These are phyloP conservation scores for Equus przewalskii DNA, from an alignment of 2,113 vertebrate species.

Conservation along the genomic window DNA sequence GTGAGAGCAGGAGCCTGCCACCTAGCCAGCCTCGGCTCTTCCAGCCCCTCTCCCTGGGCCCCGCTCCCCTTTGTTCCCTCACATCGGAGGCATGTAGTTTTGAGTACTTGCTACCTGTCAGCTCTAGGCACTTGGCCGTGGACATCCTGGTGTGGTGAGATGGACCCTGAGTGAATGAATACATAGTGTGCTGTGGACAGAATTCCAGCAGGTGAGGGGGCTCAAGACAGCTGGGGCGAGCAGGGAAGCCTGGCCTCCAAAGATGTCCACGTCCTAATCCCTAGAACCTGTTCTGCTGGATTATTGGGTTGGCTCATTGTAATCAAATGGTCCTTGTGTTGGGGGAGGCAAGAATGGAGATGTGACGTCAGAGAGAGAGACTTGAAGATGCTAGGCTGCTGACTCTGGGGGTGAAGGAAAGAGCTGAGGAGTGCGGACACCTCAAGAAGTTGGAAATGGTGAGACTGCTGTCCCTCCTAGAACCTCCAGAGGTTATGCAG, in stretches of 20 bases:
- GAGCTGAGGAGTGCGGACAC: accelerated
- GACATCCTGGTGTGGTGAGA: neutral
- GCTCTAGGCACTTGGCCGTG: no score
- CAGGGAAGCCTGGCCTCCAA: neutral
- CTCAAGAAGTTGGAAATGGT: neutral
- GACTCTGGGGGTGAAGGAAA: neutral
- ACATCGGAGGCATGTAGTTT: neutral
- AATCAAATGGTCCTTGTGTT: neutral
- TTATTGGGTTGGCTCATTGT: neutral
- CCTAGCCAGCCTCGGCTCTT: neutral
- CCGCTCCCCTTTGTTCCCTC: neutral
- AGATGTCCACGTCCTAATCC: neutral
- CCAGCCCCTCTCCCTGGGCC: neutral
- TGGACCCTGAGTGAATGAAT: neutral
- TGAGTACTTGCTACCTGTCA: neutral
- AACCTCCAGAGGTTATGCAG: no score
- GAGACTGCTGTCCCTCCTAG: neutral
- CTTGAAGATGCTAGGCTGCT: neutral
- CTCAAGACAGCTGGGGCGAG: neutral
- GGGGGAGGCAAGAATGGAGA: neutral
- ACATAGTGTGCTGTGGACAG: neutral
- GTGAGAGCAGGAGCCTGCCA: accelerated
- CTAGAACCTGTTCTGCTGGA: neutral
- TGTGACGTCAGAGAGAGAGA: neutral
- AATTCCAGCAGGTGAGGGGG: neutral